These are phyloP conservation scores for Neodiprion fabricii DNA, from an alignment of 1,140 invertebrate species.

Conservation along the genomic window DNA sequence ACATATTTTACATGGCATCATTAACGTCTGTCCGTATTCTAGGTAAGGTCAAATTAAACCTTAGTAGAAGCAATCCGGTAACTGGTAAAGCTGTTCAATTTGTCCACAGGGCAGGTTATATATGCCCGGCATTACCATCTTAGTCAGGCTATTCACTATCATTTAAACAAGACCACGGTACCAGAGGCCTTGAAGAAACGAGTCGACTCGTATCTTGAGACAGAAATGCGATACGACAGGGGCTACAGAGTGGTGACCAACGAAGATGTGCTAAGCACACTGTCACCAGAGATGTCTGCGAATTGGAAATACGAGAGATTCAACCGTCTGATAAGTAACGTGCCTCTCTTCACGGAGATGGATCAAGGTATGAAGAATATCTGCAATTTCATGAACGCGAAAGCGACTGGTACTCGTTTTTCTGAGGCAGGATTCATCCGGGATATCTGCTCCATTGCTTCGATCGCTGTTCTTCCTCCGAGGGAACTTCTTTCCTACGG, in stretches of 20 bases:
- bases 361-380: not conserved
- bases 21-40: not conserved
- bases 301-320: slow-evolving; percentile 7
- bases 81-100: no score
- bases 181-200: not conserved
- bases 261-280: not conserved
- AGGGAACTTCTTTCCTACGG: slow-evolving; percentile 57
- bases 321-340: not conserved
- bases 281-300: not conserved
- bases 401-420: not conserved
- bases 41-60: not conserved
- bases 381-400: not conserved
- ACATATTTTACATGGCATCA: not conserved
- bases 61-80: no score
- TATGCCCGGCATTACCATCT: not conserved
- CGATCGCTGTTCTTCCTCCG: slow-evolving; percentile 36
- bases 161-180: slow-evolving; percentile 7
- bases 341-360: not conserved
- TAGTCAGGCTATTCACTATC: not conserved
- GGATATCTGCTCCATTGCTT: not conserved
- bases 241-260: not conserved
- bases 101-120: not conserved
- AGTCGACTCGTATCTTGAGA: not conserved
- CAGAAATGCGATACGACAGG: not conserved
- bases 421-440: not conserved